Conservation (phyloP, 2,113 vertebrate species). For the Gymnarchus niloticus region DNA sequence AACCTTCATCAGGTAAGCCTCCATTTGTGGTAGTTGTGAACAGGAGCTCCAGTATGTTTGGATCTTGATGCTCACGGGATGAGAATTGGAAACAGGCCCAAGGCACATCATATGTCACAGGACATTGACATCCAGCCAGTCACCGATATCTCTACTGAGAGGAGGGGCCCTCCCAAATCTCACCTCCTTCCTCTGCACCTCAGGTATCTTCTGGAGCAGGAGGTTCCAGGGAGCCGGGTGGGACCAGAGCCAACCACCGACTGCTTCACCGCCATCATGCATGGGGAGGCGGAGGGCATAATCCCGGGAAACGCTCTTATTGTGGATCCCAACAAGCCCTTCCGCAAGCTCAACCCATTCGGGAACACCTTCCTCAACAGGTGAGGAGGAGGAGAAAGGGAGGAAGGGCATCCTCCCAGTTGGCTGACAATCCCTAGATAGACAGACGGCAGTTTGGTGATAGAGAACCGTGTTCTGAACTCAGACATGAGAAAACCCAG, state of each 20-base stretch:
- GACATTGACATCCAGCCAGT: neutral
- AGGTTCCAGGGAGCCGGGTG: conserved; percentile 81
- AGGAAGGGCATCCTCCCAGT: neutral
- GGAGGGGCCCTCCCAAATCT: conserved; percentile 17
- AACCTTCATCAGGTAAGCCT: conserved; percentile 77
- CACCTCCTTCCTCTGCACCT: neutral
- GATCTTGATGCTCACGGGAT: neutral
- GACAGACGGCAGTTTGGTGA: neutral
- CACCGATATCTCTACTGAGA: neutral
- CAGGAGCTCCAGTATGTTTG: neutral
- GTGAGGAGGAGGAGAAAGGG: conserved; percentile 49
- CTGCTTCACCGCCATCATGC: conserved; percentile 90
- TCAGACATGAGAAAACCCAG: neutral
- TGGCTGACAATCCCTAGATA: neutral
- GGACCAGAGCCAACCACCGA: conserved; percentile 91
- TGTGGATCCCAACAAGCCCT: conserved; percentile 86
- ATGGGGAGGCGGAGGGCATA: conserved; percentile 71
- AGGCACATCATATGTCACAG: neutral
- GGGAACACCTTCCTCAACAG: conserved; percentile 91
- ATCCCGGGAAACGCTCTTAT: conserved; percentile 86
- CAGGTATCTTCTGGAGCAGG: conserved; percentile 87
- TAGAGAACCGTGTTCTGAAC: neutral
- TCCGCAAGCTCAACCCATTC: conserved; percentile 87
- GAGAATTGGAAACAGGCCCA: neutral
- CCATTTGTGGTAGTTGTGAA: neutral